These are phyloP conservation scores for Salarias fasciatus DNA, from an alignment of 2,797 vertebrate genomes.

Conservation along the genomic window DNA sequence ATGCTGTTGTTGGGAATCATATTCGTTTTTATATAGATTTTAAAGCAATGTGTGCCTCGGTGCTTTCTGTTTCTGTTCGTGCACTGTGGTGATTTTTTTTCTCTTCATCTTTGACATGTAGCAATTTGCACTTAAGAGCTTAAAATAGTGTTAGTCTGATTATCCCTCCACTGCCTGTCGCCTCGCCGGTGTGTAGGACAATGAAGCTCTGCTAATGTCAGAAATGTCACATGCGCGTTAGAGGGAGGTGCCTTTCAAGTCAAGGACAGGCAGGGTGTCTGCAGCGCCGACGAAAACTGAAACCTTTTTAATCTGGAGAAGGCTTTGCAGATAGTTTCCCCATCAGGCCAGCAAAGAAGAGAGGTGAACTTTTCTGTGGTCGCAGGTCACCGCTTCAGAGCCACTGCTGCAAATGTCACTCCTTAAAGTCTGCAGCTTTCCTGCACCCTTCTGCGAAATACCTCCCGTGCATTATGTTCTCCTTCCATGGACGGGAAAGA, in stretches of 20 bases:
- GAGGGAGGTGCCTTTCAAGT: too few species aligned
- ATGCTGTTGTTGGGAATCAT: constrained; percentile 16
- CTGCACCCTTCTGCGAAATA: constrained; percentile 41
- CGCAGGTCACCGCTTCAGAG: constrained; percentile 18
- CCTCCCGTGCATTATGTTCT: constrained; percentile 3
- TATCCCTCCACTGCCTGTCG: neutral
- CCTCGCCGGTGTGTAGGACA: constrained; percentile 11
- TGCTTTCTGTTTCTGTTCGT: constrained; percentile 1
- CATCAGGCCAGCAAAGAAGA: constrained; percentile 15
- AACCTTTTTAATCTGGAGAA: constrained; percentile 21
- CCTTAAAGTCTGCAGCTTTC: constrained; percentile 29
- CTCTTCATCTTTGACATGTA: constrained; percentile 5
- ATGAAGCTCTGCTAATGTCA: constrained; percentile 20
- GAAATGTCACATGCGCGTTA: constrained; percentile 20
- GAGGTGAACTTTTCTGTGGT: constrained; percentile 9
- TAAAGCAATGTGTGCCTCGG: constrained; percentile 12
- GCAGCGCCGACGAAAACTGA: too few species aligned
- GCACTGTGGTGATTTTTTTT: too few species aligned
- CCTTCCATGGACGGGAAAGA: constrained; percentile 8
- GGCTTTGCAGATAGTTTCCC: constrained; percentile 7
- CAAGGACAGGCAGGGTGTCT: constrained; percentile 1
- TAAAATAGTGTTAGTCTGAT: constrained; percentile 27
- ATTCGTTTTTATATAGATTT: constrained; percentile 21
- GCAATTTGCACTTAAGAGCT: constrained; percentile 31
- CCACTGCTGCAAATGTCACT: constrained; percentile 25